Evolutionary conservation across 2,888 invertebrate species (phyloP).

Genomic region (Epiblema foenella): DNA sequence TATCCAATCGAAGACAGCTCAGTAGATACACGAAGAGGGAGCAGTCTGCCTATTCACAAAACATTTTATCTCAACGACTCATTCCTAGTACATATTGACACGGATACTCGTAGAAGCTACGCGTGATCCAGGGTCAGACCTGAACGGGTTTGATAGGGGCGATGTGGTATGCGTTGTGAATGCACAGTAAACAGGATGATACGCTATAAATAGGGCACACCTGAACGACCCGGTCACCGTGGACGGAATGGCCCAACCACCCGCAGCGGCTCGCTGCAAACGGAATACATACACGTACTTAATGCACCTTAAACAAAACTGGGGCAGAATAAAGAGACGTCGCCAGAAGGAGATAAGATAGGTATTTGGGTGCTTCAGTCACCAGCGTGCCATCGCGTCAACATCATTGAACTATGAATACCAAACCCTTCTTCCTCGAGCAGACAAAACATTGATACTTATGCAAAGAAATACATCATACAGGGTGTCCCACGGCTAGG

Average conservation of each 20-base stretch:
- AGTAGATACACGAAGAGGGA: slow-evolving; percentile 19
- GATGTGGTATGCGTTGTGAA: background rate
- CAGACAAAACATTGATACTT: no score
- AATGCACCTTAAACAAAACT: slow-evolving; percentile 16
- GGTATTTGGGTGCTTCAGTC: background rate
- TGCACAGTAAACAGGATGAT: slow-evolving; percentile 47
- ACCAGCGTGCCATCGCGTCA: background rate
- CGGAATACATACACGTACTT: slow-evolving; percentile 14
- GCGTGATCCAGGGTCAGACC: background rate
- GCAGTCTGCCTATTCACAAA: slow-evolving; percentile 18
- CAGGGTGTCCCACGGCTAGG: no score
- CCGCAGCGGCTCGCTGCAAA: slow-evolving; percentile 2
- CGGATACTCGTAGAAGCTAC: background rate
- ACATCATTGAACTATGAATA: background rate
- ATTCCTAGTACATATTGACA: background rate
- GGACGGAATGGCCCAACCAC: slow-evolving; percentile 28
- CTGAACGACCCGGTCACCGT: slow-evolving; percentile 53
- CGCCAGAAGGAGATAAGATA: background rate
- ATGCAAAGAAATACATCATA: no score
- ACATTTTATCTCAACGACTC: background rate
- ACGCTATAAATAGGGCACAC: slow-evolving; percentile 54
- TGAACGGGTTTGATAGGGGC: background rate
- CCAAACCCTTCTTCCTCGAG: no score
- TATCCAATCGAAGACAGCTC: slow-evolving; percentile 40
- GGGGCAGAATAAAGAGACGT: background rate